A percentile compares a stretch with the other conserved stretches of the same genome.
Evolutionary conservation across 2,113 vertebrate species (phyloP).

Genomic region (Todiramphus chloris): DNA sequence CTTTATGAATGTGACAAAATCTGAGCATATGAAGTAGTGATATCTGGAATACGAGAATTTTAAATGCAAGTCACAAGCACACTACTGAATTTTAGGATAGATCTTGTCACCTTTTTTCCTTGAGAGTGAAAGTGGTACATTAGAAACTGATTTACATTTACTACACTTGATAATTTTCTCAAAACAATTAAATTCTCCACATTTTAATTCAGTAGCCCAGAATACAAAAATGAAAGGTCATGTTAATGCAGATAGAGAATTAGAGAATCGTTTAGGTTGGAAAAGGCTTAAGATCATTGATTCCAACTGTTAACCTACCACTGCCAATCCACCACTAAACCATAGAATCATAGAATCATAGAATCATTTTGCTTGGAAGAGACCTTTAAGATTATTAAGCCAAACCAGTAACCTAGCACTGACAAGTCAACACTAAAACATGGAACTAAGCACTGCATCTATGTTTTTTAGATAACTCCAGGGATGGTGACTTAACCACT

Average conservation of each 20-base stretch:
- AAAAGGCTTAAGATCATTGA: not conserved
- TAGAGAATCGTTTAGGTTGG: rapidly evolving
- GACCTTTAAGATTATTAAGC: no score
- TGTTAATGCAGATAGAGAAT: not conserved
- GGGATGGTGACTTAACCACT: not conserved
- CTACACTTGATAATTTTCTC: not conserved
- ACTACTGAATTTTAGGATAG: not conserved
- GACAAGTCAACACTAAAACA: no score
- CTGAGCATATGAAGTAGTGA: not conserved
- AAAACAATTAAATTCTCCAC: not conserved
- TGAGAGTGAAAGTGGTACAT: rapidly evolving
- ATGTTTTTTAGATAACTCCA: not conserved
- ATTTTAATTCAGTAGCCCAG: not conserved
- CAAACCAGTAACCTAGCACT: not conserved
- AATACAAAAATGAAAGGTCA: not conserved
- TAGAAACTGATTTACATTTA: not conserved
- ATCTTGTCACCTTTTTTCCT: not conserved
- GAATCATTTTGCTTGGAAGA: no score
- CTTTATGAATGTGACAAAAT: not conserved
- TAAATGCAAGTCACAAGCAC: not conserved
- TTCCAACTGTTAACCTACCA: no score
- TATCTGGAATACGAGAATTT: not conserved
- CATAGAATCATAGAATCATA: no score
- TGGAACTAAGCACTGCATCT: not conserved
- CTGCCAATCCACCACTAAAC: no score